Base-by-base conservation (phyloP, 2,888 invertebrate genomes). In the Acrobasis suavella region DNA sequence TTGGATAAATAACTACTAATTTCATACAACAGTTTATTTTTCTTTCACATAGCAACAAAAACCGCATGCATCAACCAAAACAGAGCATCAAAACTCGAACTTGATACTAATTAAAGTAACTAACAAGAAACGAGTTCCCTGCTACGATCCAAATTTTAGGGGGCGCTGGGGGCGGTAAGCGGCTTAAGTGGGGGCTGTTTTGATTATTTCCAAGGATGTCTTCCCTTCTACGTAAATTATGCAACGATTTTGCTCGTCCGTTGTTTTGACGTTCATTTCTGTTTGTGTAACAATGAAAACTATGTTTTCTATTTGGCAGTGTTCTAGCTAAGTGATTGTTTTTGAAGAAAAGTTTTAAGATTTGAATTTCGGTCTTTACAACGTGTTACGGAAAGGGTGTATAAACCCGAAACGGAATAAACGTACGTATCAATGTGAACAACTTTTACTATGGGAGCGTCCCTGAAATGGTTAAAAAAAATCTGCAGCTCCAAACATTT, bases 131-230 rank as follows among this genome's bases (percentile, higher is more conserved):
- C 76, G 79, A 85, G 82, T 87, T 85, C 82, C 46, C 46, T 14
- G 46, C 5, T 32, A n/a, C 85, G 83, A 64, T 82, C 83, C 76
- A 80, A 80, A 78, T 81, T 85, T 80, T 70, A 78, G 85, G 83
- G 81, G 70, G 72, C 75, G 72, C 68, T 74, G 69, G 66, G 72
- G 81, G 75, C 79, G 71, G 63, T 89, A 91, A 90, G 89, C 89
- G 79, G 90, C 89, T 91, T 90, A 89, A 64, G 67, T 69, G 83
- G 87, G 86, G 71, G 76, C 73, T 91, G 91, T 90, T 91, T 90
- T 91, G 89, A 91, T 91, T 90, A 91, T 91, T 91, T 87, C 91
- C 81, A 86, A 89, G 90, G 87, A 87, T 87, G 91, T 90, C 90
- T 87, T 89, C 89, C 89, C 89, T 89, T 85, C 76, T 80, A 84